These are phyloP conservation scores for Ramphastos sulfuratus DNA, from an alignment of 2,113 vertebrate genomes.

Conservation along the genomic window DNA sequence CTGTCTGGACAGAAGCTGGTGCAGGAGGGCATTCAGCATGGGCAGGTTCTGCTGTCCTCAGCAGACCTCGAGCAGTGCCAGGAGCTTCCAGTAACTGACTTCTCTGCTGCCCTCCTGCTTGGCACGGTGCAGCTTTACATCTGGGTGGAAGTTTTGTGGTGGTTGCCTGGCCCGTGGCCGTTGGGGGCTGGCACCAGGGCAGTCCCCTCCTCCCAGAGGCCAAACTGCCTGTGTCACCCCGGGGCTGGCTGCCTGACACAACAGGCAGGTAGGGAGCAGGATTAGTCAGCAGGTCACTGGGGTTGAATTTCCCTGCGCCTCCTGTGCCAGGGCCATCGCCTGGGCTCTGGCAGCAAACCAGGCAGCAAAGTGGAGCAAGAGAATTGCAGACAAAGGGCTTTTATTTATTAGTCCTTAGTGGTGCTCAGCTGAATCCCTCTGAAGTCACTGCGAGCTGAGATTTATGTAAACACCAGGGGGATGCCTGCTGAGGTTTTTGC, in stretches of 20 bases:
- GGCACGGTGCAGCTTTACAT: rapidly evolving
- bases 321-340: background rate
- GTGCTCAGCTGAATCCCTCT: background rate
- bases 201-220: rapidly evolving
- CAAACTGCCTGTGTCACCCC: background rate
- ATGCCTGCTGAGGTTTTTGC: background rate
- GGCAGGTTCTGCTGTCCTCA: background rate
- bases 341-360: background rate
- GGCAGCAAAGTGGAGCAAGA: constrained; percentile 25
- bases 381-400: constrained; percentile 41
- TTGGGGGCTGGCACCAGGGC: rapidly evolving
- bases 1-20: rapidly evolving
- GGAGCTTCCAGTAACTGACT: rapidly evolving
- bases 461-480: background rate
- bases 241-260: background rate
- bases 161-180: rapidly evolving
- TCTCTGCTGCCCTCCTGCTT: rapidly evolving
- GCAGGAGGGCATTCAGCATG: rapidly evolving
- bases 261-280: background rate
- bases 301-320: background rate
- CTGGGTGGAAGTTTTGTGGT: background rate
- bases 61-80: rapidly evolving
- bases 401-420: constrained; percentile 2
- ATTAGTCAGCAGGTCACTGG: background rate
- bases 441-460: background rate